Evolutionary conservation across 1,140 invertebrate species (phyloP).

Genomic region (Zaprionus lachaisei): DNA sequence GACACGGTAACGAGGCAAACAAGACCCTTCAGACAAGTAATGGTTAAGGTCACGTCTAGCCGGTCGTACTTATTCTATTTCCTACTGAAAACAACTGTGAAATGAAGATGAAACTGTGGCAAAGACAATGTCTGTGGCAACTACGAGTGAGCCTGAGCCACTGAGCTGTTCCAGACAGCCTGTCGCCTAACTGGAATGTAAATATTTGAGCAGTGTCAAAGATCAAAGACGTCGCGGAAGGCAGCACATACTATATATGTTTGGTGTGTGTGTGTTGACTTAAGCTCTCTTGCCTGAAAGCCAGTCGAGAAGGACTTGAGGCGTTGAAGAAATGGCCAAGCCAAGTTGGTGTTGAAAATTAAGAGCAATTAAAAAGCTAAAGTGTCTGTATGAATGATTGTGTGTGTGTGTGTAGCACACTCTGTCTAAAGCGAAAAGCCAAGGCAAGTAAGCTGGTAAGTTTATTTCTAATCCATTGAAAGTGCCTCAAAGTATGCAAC

Average conservation of each 20-base stretch:
- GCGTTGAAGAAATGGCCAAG: conserved; percentile 74
- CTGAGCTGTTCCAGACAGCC: conserved; percentile 49
- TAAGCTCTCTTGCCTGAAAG: conserved; percentile 39
- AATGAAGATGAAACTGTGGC: conserved; percentile 77
- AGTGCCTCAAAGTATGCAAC: conserved; percentile 37
- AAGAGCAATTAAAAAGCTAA: conserved; percentile 73
- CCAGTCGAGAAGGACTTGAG: conserved; percentile 51
- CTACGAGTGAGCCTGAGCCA: background rate
- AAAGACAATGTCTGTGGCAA: background rate
- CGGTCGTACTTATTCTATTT: conserved; percentile 69
- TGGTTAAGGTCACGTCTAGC: conserved; percentile 32
- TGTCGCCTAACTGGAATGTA: conserved; percentile 80
- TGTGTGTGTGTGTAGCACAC: background rate
- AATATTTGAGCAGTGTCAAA: conserved; percentile 77
- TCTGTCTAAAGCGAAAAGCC: background rate
- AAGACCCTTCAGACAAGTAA: conserved; percentile 37
- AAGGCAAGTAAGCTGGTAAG: background rate
- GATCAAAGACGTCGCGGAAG: conserved; percentile 26
- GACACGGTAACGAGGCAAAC: conserved; percentile 53
- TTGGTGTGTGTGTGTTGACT: conserved; percentile 58
- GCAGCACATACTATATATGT: conserved; percentile 32
- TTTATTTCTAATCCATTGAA: background rate
- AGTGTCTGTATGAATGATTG: conserved; percentile 7
- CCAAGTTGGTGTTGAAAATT: conserved; percentile 66
- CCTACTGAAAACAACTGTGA: conserved; percentile 82